Percentiles rank a stretch among this genome's conserved stretches.
Evolutionary conservation across 2,113 vertebrate species (phyloP).

Genomic region (Marmota monax): DNA sequence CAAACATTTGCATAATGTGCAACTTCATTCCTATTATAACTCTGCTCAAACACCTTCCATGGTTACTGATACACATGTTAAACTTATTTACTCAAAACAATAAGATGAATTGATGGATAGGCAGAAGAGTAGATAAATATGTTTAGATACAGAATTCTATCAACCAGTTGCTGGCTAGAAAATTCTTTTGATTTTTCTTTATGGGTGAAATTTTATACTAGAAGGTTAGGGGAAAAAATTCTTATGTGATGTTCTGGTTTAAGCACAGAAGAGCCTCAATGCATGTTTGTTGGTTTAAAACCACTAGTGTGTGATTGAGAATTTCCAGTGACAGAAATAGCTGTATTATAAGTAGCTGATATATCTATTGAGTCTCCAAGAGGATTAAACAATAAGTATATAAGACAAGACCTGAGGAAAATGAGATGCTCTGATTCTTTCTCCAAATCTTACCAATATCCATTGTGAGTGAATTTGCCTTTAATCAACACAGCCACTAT

Average conservation of each 20-base stretch:
- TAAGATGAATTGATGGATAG: background rate
- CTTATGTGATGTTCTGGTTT: background rate
- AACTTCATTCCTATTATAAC: background rate
- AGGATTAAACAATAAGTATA: background rate
- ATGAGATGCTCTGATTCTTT: background rate
- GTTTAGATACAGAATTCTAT: background rate
- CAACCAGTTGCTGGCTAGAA: background rate
- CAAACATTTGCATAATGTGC: background rate
- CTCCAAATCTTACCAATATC: background rate
- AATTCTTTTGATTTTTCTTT: constrained; percentile 19
- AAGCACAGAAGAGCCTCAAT: background rate
- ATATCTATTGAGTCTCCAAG: no score
- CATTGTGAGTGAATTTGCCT: background rate
- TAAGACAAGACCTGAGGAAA: background rate
- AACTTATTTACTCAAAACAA: background rate
- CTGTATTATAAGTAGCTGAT: background rate
- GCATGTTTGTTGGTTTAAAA: background rate
- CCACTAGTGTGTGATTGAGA: background rate
- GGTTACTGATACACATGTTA: background rate
- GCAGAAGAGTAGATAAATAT: background rate
- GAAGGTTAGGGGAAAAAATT: background rate
- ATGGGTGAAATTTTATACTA: background rate
- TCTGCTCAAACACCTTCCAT: background rate
- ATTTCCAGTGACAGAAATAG: background rate
- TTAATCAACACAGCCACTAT: background rate